Evolutionary conservation across 1,140 invertebrate species (phyloP), one percentile per base, ranked within the genome.

Genomic region (Drosophila insularis): DNA sequence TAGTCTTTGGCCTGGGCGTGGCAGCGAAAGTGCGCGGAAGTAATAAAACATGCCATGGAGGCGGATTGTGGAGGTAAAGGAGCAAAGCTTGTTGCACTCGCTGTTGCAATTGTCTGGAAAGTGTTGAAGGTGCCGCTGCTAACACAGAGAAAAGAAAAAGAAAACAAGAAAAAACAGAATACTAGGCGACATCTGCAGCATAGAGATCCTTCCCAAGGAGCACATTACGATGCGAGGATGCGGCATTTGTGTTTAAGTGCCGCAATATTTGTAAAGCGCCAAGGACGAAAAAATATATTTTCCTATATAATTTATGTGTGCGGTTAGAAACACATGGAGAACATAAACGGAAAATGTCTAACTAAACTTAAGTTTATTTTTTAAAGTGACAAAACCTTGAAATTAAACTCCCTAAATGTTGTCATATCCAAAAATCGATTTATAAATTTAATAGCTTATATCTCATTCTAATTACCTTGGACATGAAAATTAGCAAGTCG

Each of bases 1-100:
- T 61, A 62, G 74, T 19, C 71, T 68, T 74, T 65, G 14, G 74
- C 67, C 56, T 50, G 43, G 43, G 43, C 43, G 43, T 50, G 55
- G 43, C 55, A 81, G 82, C 84, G 82, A 87, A 87, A 87, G 82
- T 87, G 84, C 84, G 73, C 82, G 82, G 82, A 87, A 89, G 82
- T 81, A 87, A 87, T 87, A 87, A 87, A 87, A 89, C 79, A 87
- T 89, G 75, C 56, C 63, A 60, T 53, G 19, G 65, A 54, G 63
- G 32, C 40, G 55, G 40, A 32, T 40, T 4, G 54, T 14, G 53
- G 27, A 55, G 50, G 66, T 32, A 35, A 61, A 55, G n/a, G 54
- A 55, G 79, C 64, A 74, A 81, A 59, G 80, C 80, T 82, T 75
- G 75, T 80, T 84, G 80, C 74, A 82, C 71, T 82, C 55, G 46